phyloP scores from a whole-genome alignment of 2,888 invertebrate species.

The Lepidochitona cinerea region DNA sequence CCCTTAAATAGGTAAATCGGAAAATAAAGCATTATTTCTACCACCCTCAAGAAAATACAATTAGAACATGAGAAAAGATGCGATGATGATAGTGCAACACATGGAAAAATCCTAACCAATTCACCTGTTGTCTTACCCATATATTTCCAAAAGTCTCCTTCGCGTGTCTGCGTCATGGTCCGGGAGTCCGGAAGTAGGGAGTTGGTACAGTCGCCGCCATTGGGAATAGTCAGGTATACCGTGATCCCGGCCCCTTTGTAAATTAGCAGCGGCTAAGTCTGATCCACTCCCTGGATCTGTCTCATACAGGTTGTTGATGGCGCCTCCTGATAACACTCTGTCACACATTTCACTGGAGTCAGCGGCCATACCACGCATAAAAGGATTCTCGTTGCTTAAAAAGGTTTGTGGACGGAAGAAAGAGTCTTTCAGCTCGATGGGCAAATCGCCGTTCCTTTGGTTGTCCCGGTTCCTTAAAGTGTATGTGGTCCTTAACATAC shows the following conservation, averaged over 20 bases:
- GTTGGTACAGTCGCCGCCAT: conserved; percentile 71
- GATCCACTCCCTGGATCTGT: not conserved
- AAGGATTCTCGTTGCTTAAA: not conserved
- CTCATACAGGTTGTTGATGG: not conserved
- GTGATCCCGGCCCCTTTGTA: conserved; percentile 9
- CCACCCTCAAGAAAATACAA: no score
- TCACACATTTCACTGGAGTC: not conserved
- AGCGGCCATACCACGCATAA: not conserved
- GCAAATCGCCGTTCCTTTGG: not conserved
- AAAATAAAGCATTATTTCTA: no score
- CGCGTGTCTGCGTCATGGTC: no score
- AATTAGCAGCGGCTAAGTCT: conserved; percentile 11
- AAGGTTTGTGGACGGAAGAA: conserved; percentile 1
- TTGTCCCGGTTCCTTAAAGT: no score
- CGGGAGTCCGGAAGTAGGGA: no score
- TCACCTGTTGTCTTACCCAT: no score
- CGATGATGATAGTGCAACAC: no score
- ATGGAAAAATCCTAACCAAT: no score
- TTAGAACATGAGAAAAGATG: no score
- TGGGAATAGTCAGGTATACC: conserved; percentile 62
- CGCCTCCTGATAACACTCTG: not conserved
- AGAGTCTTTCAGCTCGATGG: not conserved
- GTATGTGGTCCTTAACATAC: not conserved
- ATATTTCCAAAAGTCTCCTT: no score
- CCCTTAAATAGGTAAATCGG: no score